Conservation (phyloP, 1,140 invertebrate species). For the Centruroides vittatus region DNA sequence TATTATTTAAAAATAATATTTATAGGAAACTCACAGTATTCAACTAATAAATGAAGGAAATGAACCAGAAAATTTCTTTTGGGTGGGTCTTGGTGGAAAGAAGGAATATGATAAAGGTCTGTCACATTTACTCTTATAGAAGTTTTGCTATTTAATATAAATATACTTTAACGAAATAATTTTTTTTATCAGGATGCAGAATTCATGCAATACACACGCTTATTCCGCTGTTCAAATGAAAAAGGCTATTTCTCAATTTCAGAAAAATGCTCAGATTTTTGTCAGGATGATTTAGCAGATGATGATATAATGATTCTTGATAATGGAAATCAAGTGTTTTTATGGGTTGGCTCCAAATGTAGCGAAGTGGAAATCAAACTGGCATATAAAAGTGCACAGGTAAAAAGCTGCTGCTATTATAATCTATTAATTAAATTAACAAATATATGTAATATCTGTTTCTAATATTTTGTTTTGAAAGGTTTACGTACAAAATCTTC, state of each 20-base stretch:
- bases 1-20: no score
- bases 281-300: conserved; percentile 98
- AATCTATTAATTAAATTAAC: no score
- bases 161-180: not conserved
- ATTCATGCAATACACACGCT: conserved; percentile 84
- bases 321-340: conserved; percentile 93
- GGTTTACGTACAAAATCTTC: conserved; percentile 96
- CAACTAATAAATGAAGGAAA: conserved; percentile 86
- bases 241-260: conserved; percentile 98
- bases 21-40: conserved; percentile 38
- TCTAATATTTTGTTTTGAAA: conserved; percentile 27
- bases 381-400: conserved; percentile 95
- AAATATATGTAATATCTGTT: not conserved
- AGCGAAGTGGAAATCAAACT: conserved; percentile 98
- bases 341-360: conserved; percentile 91
- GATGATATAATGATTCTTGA: conserved; percentile 99
- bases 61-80: conserved; percentile 98
- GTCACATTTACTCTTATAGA: not conserved
- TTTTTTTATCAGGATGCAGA: conserved; percentile 47
- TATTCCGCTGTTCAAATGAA: conserved; percentile 98
- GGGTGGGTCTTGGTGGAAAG: conserved; percentile 84
- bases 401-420: conserved; percentile 28
- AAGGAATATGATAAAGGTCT: conserved; percentile 70
- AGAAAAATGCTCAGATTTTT: conserved; percentile 99
- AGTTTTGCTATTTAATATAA: not conserved